Base-by-base conservation (phyloP, 2,888 invertebrate genomes). In the Flabesymbios commensalis region DNA sequence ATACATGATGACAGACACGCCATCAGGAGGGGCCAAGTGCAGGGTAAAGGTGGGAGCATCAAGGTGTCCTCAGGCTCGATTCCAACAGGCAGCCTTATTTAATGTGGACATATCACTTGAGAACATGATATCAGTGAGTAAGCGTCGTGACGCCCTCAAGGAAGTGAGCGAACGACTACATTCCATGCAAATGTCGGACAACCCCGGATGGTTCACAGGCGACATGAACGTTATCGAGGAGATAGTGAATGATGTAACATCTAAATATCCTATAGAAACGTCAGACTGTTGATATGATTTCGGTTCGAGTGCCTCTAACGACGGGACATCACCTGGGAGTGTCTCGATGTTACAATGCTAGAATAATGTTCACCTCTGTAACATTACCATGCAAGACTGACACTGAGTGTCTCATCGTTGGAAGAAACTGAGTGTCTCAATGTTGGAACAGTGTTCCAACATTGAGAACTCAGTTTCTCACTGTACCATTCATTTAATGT, bases 1-100 rank as follows among this genome's bases (percentile, higher is more conserved):
- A 0, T 67, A 62, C 48, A 55, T 59, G 14, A 65, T 67, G 49
- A 54, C 59, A 2, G 67, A 67, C 58, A 57, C 49, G 19, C n/a
- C 29, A 1, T 10, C 29, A 0, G 43, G 22, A 7, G 57, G 56
- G 19, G 41, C 28, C 29, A 17, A 2, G 1, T 26, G n/a, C 2
- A 41, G 58, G 51, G 45, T 63, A 17, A 65, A 65, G 43, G 39
- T 67, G n/a, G 67, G 67, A 1, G 57, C 42, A 0, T 62, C 64
- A 2, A n/a, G 61, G 29, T 61, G 41, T 45, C 67, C 67, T 2
- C 33, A 61, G 31, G 59, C 57, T 32, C 61, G 64, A 7, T 48
- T 65, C 17, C 41, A 59, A 14, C 67, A 67, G 45, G 54, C 67
- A 5, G 29, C 43, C 19, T 31, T 54, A 14, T 59, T 59, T 53